A percentile compares a stretch with the other conserved stretches of the same genome.
Conservation (phyloP, 2,888 invertebrate species). For the Dioctria linearis region DNA sequence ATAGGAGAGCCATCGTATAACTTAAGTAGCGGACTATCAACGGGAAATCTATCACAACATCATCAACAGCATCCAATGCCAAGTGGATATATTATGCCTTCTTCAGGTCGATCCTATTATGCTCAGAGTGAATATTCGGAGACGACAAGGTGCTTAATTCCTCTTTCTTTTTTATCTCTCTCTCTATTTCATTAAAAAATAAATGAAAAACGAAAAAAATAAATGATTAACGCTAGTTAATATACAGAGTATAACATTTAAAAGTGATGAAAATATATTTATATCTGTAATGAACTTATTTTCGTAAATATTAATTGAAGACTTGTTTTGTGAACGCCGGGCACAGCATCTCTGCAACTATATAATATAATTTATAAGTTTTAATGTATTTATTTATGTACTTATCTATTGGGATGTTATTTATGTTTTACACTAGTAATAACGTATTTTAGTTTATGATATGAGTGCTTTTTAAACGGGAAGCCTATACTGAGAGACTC, state of each 20-base stretch:
- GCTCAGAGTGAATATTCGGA: slow-evolving; percentile 66
- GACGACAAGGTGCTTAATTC: slow-evolving; percentile 65
- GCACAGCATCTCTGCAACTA: not conserved
- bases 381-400: slow-evolving; percentile 1
- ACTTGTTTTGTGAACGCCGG: slow-evolving; percentile 9
- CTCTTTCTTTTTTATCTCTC: slow-evolving; percentile 3
- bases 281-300: not conserved
- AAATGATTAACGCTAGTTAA: no score
- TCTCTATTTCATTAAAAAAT: slow-evolving; percentile 7
- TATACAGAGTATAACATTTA: no score
- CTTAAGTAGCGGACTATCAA: slow-evolving; percentile 59
- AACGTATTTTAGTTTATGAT: no score
- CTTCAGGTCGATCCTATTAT: slow-evolving; percentile 62
- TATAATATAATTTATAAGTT: not conserved
- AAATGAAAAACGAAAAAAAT: not conserved
- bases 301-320: slow-evolving; percentile 10
- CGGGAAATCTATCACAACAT: slow-evolving; percentile 63
- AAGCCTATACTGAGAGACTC: no score
- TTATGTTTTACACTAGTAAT: slow-evolving; percentile 35
- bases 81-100: slow-evolving; percentile 35
- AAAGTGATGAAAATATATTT: no score
- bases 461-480: no score
- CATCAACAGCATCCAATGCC: slow-evolving; percentile 60
- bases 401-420: slow-evolving; percentile 20
- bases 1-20: slow-evolving; percentile 46